Evolutionary conservation across 2,113 vertebrate species (phyloP).

Genomic region (Myiozetetes cayanensis): DNA sequence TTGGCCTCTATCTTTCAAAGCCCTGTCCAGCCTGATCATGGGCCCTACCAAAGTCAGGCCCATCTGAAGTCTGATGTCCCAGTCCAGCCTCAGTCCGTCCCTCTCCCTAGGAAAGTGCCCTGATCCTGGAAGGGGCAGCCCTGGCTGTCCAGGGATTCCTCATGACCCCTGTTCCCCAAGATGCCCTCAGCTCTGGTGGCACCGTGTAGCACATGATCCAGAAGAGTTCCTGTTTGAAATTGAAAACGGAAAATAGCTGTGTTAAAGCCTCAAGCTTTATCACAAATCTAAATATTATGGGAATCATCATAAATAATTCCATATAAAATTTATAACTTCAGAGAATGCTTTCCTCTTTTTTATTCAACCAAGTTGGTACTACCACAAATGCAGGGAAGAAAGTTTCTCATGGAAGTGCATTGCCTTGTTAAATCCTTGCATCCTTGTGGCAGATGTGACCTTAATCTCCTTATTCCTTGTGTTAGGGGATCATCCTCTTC

Average conservation of each 20-base stretch:
- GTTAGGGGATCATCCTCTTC: not conserved
- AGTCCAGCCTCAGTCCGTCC: fast-evolving
- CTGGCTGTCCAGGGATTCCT: fast-evolving
- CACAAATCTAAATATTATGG: not conserved
- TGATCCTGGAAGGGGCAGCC: fast-evolving
- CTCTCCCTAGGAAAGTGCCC: fast-evolving
- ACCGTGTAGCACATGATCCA: fast-evolving
- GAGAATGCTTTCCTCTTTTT: not conserved
- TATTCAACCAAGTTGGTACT: fast-evolving
- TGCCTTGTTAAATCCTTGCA: not conserved
- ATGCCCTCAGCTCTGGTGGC: fast-evolving
- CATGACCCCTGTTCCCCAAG: fast-evolving
- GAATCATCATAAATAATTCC: not conserved
- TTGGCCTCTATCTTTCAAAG: not conserved
- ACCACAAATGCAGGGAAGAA: not conserved
- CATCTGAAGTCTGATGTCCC: fast-evolving
- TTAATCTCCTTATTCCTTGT: not conserved
- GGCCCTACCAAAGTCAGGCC: fast-evolving
- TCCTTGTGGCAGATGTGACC: not conserved
- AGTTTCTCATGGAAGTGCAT: not conserved
- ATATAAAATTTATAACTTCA: not conserved
- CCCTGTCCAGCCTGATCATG: fast-evolving
- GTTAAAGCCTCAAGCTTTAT: not conserved
- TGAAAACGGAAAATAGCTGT: not conserved
- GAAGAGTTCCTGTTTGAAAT: not conserved